Percentiles rank a stretch among this genome's conserved stretches.
These are phyloP conservation scores for Arremon aurantiirostris DNA, from an alignment of 2,797 vertebrate genomes.

Conservation along the genomic window DNA sequence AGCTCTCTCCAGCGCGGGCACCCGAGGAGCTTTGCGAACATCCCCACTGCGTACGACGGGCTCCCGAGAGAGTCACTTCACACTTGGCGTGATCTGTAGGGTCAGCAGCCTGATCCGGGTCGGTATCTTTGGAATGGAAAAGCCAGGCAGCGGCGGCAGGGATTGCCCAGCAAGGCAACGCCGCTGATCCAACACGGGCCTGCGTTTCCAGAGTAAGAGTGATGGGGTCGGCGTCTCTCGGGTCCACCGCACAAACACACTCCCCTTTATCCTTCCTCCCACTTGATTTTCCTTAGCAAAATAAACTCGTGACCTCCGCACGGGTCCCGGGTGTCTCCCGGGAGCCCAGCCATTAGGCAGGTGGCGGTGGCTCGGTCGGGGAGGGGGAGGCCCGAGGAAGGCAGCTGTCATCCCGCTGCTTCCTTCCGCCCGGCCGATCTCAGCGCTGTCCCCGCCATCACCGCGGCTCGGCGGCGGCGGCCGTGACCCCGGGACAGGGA, in stretches of 20 bases:
- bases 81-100: background rate
- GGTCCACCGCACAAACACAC: background rate
- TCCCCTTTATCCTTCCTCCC: background rate
- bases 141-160: background rate
- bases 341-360: background rate
- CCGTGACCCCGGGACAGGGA: background rate
- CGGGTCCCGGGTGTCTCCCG: background rate
- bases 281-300: background rate
- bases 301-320: background rate
- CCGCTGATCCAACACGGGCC: background rate
- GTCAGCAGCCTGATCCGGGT: background rate
- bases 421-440: background rate
- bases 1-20: background rate
- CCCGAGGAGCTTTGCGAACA: background rate
- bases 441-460: background rate
- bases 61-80: background rate
- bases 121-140: background rate
- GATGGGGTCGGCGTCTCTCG: background rate
- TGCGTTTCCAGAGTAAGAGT: background rate
- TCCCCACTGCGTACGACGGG: background rate
- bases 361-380: background rate
- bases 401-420: background rate
- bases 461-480: background rate
- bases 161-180: background rate
- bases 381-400: background rate